These are phyloP conservation scores for Zele albiditarsus DNA, from an alignment of 2,888 invertebrate species.

Conservation along the genomic window DNA sequence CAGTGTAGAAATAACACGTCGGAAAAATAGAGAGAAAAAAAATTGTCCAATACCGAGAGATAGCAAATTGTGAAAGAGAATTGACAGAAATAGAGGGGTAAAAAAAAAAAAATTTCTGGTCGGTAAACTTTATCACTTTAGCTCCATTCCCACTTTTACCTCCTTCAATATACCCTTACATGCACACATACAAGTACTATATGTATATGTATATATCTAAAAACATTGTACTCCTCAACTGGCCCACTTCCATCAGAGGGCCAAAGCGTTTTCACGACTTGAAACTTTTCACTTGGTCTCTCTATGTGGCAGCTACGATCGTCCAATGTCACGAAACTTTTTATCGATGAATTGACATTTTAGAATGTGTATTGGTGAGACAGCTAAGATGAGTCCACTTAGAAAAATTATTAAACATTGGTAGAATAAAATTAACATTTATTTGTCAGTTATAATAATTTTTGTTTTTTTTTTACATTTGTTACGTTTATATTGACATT, in stretches of 20 bases:
- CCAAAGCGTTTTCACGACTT: conserved; percentile 42
- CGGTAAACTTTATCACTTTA: conserved; percentile 63
- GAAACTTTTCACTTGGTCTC: conserved; percentile 53
- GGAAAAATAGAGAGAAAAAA: conserved; percentile 1
- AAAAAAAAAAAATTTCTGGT: conserved; percentile 50
- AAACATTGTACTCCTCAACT: conserved; percentile 40
- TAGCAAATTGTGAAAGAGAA: conserved; percentile 14
- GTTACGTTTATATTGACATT: too few relatives aligned
- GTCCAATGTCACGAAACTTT: conserved; percentile 48
- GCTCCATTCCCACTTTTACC: conserved; percentile 45
- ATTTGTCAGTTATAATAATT: too few relatives aligned
- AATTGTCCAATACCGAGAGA: conserved; percentile 2
- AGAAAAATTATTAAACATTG: too few relatives aligned
- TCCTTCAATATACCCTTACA: conserved; percentile 12
- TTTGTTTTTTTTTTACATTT: too few relatives aligned
- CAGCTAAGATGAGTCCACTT: too few relatives aligned
- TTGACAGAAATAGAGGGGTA: conserved; percentile 32
- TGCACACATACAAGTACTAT: conserved; percentile 1
- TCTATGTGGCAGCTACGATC: conserved; percentile 28
- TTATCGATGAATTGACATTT: conserved; percentile 48
- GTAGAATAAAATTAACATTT: too few relatives aligned
- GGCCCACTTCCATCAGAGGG: conserved; percentile 50
- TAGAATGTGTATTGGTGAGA: background rate
- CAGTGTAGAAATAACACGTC: background rate
- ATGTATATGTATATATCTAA: conserved; percentile 2